Base-by-base conservation (phyloP, 2,888 invertebrate species). In the Thecocarcelia acutangulata region DNA sequence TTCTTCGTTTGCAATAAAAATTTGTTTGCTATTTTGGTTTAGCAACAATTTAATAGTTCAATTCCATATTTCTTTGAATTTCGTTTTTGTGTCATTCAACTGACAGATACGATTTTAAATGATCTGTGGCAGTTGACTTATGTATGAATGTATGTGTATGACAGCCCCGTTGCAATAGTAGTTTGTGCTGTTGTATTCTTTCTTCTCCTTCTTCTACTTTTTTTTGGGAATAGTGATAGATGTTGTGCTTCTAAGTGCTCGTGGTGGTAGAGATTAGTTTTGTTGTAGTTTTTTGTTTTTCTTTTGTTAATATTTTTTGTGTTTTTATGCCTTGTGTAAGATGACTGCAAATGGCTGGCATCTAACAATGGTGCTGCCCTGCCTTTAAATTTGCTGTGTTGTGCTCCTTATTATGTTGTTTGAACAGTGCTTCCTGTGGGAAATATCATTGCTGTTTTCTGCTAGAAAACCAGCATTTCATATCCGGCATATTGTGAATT, bases 51-150 rank as follows among this genome's bases (percentile, higher is more conserved):
- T 52, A 76, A n/a, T 24, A 24, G 17, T 68, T 28, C 66, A 68
- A 68, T 61, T 72, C 56, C 66, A 70, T 64, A 24, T 61, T 73
- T 24, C 24, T 48, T 42, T 42, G 11, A 69, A 76, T 54, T 72
- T 56, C 17, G 37, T 54, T 70, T 64, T 76, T 66, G 24, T 54
- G 69, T 59, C 75, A 46, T 37, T 56, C 69, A 52, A 66, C 75
- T 79, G 76, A 61, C 61, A 72, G 79, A 63, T 83, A 58, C 44
- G 33, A 44, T 50, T 50, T 46, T 63, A 33, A 73, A 74, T 68
- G 40, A n/a, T 61, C 21, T 52, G 61, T 61, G 61, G 64, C 66
- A 54, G 66, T 72, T 63, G 33, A 48, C 24, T 56, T 28, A 52
- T n/a, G n/a, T n/a, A n/a, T n/a, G n/a, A n/a, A n/a, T n/a, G n/a